Conservation (phyloP, 2,113 vertebrate species). For the Gobius niger region DNA sequence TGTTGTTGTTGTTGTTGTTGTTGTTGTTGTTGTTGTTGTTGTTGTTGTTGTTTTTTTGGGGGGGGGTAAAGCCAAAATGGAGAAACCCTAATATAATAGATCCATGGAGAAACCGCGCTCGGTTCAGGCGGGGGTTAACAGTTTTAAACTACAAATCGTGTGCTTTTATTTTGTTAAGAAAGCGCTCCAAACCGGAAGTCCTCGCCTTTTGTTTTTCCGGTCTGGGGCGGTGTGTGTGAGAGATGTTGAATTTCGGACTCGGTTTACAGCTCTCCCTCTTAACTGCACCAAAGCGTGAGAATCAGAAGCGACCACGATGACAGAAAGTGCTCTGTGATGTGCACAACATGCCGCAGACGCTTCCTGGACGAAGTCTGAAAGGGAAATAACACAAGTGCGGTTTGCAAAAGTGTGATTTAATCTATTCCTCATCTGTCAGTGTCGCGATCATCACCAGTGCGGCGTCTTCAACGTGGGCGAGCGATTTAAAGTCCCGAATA, state of each 20-base stretch:
- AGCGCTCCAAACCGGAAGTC: constrained; percentile 40
- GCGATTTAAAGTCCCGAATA: not conserved
- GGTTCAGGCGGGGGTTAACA: no score
- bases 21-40: no score
- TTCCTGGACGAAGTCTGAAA: not conserved
- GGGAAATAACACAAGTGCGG: not conserved
- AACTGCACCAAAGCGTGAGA: not conserved
- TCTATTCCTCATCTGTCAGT: not conserved
- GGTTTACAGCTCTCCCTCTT: not conserved
- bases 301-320: not conserved
- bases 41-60: no score
- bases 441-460: not conserved
- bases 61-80: no score
- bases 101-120: no score
- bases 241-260: not conserved
- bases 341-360: not conserved
- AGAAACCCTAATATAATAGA: no score
- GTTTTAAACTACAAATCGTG: no score
- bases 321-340: not conserved
- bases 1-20: no score
- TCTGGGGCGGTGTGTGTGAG: not conserved
- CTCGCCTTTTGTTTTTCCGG: not conserved
- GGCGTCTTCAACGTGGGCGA: not conserved
- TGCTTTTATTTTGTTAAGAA: constrained; percentile 49
- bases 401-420: not conserved